Evolutionary conservation across 1,140 invertebrate species (phyloP).

Genomic region (Araneus ventricosus): DNA sequence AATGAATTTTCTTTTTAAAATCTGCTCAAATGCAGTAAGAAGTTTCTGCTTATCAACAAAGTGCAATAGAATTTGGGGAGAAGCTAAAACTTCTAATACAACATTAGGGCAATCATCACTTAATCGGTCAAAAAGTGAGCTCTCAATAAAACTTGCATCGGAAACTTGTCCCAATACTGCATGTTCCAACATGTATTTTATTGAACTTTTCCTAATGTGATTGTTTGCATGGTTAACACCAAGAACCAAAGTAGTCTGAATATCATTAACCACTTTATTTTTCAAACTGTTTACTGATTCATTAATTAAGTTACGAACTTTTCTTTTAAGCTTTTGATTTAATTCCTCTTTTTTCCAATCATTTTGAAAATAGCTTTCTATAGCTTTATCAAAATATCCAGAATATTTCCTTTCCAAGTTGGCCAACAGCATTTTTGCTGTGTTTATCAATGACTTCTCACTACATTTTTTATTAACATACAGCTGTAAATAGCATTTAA

Average conservation of each 20-base stretch:
- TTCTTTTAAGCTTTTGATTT: neutral
- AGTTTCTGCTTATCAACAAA: conserved; percentile 59
- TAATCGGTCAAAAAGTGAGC: conserved; percentile 49
- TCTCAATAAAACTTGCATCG: conserved; percentile 59
- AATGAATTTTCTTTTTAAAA: conserved; percentile 9
- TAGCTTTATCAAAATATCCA: conserved; percentile 69
- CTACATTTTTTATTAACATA: neutral
- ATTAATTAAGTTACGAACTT: conserved; percentile 56
- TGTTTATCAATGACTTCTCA: neutral
- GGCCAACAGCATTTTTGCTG: neutral
- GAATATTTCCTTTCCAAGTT: conserved; percentile 71
- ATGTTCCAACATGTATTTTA: neutral
- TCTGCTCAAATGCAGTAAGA: neutral
- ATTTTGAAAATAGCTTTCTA: conserved; percentile 51
- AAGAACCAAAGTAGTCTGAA: conserved; percentile 49
- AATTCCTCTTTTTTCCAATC: too few relatives aligned
- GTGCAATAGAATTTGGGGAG: conserved; percentile 41
- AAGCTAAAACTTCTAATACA: conserved; percentile 46
- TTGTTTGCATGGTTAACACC: conserved; percentile 70
- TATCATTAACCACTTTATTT: conserved; percentile 8
- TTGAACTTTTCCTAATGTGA: conserved; percentile 26
- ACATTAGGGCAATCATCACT: conserved; percentile 56
- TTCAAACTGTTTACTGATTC: conserved; percentile 47
- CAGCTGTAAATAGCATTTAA: neutral
- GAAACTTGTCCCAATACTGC: neutral